These are phyloP conservation scores for Sceloporus undulatus DNA, from an alignment of 2,113 vertebrate genomes.

Conservation along the genomic window DNA sequence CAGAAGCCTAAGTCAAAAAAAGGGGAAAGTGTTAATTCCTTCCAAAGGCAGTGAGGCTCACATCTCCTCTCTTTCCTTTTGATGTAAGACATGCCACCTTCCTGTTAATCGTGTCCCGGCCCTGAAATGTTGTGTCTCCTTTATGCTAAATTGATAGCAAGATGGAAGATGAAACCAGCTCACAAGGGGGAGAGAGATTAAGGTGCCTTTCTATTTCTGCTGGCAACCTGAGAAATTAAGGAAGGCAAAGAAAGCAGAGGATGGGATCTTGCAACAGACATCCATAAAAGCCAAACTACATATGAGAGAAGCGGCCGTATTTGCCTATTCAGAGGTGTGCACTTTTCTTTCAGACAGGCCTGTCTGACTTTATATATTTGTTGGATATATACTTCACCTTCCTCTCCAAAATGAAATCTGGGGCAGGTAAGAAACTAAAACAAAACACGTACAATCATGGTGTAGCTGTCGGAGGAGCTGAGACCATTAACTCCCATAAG, in stretches of 20 bases:
- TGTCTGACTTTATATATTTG: not conserved
- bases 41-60: not conserved
- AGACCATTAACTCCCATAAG: too few relatives aligned
- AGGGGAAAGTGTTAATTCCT: not conserved
- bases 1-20: not conserved
- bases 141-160: slow-evolving; percentile 6
- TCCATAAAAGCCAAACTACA: not conserved
- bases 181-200: not conserved
- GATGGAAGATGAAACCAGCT: slow-evolving; percentile 1
- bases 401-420: too few relatives aligned
- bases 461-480: too few relatives aligned
- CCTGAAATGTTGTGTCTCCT: not conserved
- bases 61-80: not conserved
- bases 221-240: too few relatives aligned
- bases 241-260: not conserved
- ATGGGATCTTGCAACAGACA: not conserved
- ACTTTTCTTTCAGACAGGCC: not conserved
- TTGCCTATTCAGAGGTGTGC: not conserved
- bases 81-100: not conserved
- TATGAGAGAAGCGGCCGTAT: not conserved
- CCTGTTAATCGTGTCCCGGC: not conserved
- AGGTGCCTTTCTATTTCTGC: not conserved
- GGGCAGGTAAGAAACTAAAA: too few relatives aligned
- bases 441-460: too few relatives aligned
- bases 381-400: not conserved